A percentile compares a stretch with the other conserved stretches of the same genome.
Conservation (phyloP, 1,140 invertebrate genomes). For the Rhyacophila brunnea region DNA sequence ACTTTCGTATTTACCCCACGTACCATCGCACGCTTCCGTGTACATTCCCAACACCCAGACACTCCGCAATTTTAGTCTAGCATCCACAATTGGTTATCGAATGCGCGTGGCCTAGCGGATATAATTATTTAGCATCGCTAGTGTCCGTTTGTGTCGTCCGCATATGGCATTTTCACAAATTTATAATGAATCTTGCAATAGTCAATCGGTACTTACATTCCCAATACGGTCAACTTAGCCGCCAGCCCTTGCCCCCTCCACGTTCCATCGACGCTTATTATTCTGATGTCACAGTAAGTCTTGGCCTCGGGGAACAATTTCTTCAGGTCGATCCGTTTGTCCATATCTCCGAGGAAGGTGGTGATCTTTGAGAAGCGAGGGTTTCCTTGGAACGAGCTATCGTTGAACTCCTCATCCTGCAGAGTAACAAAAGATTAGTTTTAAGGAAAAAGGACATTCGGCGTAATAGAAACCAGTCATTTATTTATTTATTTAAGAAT, state of each 20-base stretch:
- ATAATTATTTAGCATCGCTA: too few relatives aligned
- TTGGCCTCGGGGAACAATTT: constrained; percentile 57
- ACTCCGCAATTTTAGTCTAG: too few relatives aligned
- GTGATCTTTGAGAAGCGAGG: constrained; percentile 64
- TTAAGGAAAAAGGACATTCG: too few relatives aligned
- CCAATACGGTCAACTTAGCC: constrained; percentile 61
- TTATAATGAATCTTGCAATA: neutral
- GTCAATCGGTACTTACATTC: constrained; percentile 54
- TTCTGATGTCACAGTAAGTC: constrained; percentile 60
- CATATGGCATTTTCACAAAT: neutral
- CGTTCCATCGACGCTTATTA: constrained; percentile 63
- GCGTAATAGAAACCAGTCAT: too few relatives aligned
- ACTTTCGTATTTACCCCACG: too few relatives aligned
- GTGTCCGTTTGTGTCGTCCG: too few relatives aligned
- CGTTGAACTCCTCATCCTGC: constrained; percentile 31
- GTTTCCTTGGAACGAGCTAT: constrained; percentile 53
- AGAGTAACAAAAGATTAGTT: neutral
- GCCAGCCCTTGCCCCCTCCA: constrained; percentile 67
- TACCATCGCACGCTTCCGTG: too few relatives aligned
- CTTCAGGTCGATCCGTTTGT: constrained; percentile 56
- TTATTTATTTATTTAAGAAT: too few relatives aligned
- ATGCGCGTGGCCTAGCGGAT: too few relatives aligned
- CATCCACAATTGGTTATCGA: too few relatives aligned
- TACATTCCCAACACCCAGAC: too few relatives aligned
- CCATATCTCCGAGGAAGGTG: constrained; percentile 58